Conservation (phyloP, 2,797 vertebrate species). For the Heliangelus exortis region DNA sequence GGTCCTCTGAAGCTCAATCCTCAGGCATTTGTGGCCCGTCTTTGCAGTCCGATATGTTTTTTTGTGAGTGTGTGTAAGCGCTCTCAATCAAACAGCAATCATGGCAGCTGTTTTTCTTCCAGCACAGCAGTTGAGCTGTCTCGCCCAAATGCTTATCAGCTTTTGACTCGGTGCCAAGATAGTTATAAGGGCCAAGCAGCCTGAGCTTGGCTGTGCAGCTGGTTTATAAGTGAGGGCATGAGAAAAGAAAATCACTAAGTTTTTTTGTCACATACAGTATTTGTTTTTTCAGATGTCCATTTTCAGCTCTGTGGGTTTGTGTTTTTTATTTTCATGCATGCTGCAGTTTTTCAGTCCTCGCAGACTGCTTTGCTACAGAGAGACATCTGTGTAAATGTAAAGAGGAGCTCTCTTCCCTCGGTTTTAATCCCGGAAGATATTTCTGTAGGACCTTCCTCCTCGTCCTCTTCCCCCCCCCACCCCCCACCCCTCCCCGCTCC, state of each 20-base stretch:
- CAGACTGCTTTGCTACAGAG: not conserved
- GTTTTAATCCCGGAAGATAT: not conserved
- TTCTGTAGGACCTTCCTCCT: not conserved
- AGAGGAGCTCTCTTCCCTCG: not conserved
- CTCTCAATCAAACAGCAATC: conserved; percentile 79
- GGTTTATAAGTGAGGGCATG: conserved; percentile 67
- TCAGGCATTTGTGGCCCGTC: conserved; percentile 55
- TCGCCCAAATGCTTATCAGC: conserved; percentile 85
- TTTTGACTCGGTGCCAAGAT: conserved; percentile 84
- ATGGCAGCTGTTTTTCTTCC: conserved; percentile 86
- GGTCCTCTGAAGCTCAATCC: conserved; percentile 63
- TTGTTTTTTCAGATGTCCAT: conserved; percentile 31
- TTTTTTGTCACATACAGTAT: conserved; percentile 67
- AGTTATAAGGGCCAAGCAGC: conserved; percentile 80
- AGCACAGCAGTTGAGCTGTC: conserved; percentile 80
- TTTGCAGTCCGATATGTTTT: conserved; percentile 60
- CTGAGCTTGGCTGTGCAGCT: conserved; percentile 73
- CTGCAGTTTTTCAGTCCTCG: not conserved
- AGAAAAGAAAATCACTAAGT: conserved; percentile 59
- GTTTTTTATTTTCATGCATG: not conserved
- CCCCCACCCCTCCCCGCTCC: not conserved
- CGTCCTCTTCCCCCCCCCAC: too few species aligned
- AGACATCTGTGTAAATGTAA: not conserved
- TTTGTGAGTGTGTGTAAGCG: conserved; percentile 55
- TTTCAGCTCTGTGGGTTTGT: conserved; percentile 19